phyloP scores from a whole-genome alignment of 1,140 invertebrate genomes.

The Saccostrea echinata region DNA sequence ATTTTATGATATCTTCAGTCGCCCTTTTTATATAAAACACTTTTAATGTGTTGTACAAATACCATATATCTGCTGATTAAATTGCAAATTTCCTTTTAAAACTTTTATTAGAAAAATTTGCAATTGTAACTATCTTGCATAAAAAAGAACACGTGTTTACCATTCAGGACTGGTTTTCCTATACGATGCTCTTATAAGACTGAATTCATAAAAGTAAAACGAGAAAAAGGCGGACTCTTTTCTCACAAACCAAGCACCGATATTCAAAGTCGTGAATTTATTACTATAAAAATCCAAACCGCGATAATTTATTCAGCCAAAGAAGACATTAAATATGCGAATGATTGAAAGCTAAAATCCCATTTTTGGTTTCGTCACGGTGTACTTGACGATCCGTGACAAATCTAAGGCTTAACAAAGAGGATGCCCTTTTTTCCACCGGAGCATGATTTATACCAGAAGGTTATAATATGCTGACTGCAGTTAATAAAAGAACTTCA shows the following conservation, averaged over 20 bases:
- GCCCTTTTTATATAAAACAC: no score
- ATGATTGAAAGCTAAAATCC: constrained; percentile 31
- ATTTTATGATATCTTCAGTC: no score
- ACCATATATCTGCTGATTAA: background rate
- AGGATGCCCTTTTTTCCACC: background rate
- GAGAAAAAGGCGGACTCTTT: background rate
- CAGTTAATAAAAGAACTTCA: background rate
- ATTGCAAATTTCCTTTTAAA: constrained; percentile 31
- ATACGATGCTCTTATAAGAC: background rate
- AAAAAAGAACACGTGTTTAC: background rate
- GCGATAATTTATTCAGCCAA: constrained; percentile 22
- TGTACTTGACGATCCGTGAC: background rate
- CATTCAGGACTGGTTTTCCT: background rate
- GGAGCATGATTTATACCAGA: background rate
- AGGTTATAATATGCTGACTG: background rate
- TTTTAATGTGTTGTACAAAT: background rate
- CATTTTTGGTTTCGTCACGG: constrained; percentile 21
- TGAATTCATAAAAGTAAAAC: background rate
- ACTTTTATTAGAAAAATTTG: background rate
- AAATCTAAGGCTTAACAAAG: constrained; percentile 21
- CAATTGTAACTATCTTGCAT: background rate
- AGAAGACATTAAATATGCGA: constrained; percentile 39
- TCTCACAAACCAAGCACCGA: background rate
- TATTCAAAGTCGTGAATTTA: background rate
- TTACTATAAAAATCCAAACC: constrained; percentile 9